Base-by-base conservation (phyloP, 2,113 vertebrate species). In the Oreochromis aureus region DNA sequence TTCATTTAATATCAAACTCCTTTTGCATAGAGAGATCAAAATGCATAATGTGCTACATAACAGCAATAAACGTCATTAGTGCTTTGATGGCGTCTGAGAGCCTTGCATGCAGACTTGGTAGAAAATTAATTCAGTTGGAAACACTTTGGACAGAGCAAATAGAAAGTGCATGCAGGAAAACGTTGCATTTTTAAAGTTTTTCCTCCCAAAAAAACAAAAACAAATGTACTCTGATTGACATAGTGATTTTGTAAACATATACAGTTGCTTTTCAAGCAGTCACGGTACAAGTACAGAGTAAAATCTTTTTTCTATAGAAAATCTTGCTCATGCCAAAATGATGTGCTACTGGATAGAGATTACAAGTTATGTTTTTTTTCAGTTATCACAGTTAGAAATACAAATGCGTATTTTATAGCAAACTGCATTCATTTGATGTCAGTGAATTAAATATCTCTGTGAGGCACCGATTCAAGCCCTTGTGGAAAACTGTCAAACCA, bases 1-100 rank as follows among this genome's bases (percentile, higher is more conserved):
- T 97, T 98, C 97, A 97, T 98, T 99, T 98, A 98, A 97, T 97
- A 96, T 97, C 97, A 97, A 95, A 96, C 82, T 91, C 95, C 81
- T 96, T 96, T 98, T 97, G 95, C 96, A 97, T 95, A 97, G 91
- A 96, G 95, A 94, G 87, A 83, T 94, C 84, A 95, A 88, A 93
- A 93, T 92, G 92, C 91, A 94, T 84, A 85, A 82, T 91, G 71
- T 92, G 88, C 92, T 92, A 92, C 89, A 93, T 73, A 85, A 95
- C 91, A 93, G 86, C 89, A 94, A 61, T 61, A 93, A 81, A 95
- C 61, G 66, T 94, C 82, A 93, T 87, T 82, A 89, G 92, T 84
- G 85, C 86, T 88, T 89, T 48, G 56, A 84, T 84, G 76, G 59
- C 80, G 16, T 80, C 53, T 76, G 76, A 85, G 87, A 94, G 41